Conservation (phyloP, 2,797 vertebrate species). For the Cottoperca gobio region DNA sequence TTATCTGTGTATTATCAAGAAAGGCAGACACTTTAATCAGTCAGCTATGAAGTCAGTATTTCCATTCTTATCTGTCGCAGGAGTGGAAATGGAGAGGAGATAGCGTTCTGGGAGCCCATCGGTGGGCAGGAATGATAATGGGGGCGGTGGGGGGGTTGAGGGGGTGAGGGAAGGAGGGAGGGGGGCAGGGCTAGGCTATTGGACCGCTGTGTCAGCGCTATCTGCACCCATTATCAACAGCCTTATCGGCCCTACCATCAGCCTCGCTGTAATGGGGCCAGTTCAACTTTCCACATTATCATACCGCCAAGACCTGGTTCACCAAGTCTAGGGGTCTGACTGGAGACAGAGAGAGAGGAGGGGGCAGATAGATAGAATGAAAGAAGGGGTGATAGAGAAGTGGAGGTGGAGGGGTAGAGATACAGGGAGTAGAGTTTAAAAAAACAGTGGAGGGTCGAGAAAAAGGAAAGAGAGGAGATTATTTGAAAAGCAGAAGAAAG, state of each 20-base stretch:
- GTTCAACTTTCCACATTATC: conserved; percentile 99
- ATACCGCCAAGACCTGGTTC: conserved; percentile 95
- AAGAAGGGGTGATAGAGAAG: conserved; percentile 70
- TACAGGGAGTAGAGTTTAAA: conserved; percentile 27
- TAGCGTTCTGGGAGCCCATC: conserved; percentile 94
- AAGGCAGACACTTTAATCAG: conserved; percentile 99
- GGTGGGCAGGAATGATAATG: conserved; percentile 99
- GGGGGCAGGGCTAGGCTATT: conserved; percentile 89
- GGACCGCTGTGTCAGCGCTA: conserved; percentile 94
- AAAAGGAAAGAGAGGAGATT: conserved; percentile 28
- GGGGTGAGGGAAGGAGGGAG: conserved; percentile 81
- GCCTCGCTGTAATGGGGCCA: conserved; percentile 99
- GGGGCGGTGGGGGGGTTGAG: conserved; percentile 85
- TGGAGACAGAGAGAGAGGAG: conserved; percentile 79
- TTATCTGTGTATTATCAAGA: conserved; percentile 99
- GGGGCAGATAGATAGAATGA: conserved; percentile 65
- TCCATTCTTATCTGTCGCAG: conserved; percentile 99
- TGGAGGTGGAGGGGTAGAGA: conserved; percentile 52
- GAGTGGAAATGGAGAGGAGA: conserved; percentile 99
- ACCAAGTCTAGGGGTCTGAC: conserved; percentile 90
- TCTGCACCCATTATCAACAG: conserved; percentile 97
- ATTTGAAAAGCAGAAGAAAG: conserved; percentile 8
- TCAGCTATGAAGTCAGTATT: conserved; percentile 99
- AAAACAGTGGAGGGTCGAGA: conserved; percentile 30
- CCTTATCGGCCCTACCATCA: conserved; percentile 95